Evolutionary conservation across 2,888 invertebrate species (phyloP).

Genomic region (Metallyticus violacea): DNA sequence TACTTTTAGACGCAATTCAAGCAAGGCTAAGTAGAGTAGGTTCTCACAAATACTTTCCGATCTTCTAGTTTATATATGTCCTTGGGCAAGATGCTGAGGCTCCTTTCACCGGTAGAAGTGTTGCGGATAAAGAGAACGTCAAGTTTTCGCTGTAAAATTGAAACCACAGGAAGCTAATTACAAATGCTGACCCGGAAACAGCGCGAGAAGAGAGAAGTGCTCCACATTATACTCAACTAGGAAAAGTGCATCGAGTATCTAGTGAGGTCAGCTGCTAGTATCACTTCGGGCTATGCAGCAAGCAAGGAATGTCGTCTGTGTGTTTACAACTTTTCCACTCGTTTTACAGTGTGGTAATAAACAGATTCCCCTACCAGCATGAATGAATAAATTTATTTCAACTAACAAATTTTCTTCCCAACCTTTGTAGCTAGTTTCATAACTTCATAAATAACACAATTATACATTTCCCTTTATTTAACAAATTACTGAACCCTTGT

Average conservation of each 20-base stretch:
- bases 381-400: no score
- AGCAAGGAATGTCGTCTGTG: no score
- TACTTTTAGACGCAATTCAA: no score
- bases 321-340: no score
- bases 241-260: not conserved
- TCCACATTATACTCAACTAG: not conserved
- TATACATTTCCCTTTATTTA: no score
- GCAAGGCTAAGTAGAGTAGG: no score
- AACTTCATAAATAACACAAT: no score
- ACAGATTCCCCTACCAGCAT: no score
- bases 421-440: no score
- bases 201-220: not conserved
- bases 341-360: no score
- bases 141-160: not conserved
- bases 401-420: no score
- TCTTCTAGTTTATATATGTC: not conserved
- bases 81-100: not conserved
- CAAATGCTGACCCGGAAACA: not conserved
- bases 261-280: not conserved
- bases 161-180: not conserved
- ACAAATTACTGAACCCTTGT: no score
- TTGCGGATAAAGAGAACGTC: not conserved
- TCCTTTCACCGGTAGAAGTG: not conserved
- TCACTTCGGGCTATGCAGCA: not conserved
- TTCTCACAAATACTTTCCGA: not conserved